phyloP scores from a whole-genome alignment of 2,113 vertebrate genomes.

The Hepsetus odoe region DNA sequence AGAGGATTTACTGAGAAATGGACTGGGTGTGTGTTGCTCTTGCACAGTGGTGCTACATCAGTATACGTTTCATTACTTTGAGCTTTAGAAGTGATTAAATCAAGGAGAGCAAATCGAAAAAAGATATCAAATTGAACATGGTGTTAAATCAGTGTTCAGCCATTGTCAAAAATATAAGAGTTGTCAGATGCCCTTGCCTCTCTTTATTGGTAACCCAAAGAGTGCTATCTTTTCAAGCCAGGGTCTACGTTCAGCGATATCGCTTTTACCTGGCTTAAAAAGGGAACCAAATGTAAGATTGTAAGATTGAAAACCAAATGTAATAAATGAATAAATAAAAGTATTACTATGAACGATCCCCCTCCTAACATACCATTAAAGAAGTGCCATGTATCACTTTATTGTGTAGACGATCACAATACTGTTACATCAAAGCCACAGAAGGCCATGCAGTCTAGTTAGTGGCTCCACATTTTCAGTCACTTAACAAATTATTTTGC shows the following conservation, averaged over 20 bases:
- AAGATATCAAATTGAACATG: neutral
- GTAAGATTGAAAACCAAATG: too few species aligned
- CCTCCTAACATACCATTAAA: neutral
- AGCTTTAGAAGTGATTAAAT: neutral
- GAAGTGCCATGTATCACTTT: neutral
- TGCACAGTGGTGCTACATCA: neutral
- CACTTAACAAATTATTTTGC: neutral
- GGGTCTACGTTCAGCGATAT: neutral
- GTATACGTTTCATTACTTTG: neutral
- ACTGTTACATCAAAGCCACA: neutral
- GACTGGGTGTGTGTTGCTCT: neutral
- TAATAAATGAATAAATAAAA: too few species aligned
- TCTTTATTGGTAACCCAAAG: neutral
- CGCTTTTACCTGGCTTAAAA: neutral
- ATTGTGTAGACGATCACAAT: neutral
- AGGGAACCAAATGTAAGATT: neutral
- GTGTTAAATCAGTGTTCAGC: slow-evolving; percentile 1
- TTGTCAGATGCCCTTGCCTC: neutral
- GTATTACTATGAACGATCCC: neutral
- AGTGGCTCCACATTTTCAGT: neutral
- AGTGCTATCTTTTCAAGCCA: neutral
- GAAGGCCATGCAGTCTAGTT: neutral
- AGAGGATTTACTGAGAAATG: too few species aligned
- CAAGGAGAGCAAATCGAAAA: neutral
- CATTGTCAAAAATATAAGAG: neutral